Conservation (phyloP, 2,113 vertebrate species). For the Dendropsophus ebraccatus region DNA sequence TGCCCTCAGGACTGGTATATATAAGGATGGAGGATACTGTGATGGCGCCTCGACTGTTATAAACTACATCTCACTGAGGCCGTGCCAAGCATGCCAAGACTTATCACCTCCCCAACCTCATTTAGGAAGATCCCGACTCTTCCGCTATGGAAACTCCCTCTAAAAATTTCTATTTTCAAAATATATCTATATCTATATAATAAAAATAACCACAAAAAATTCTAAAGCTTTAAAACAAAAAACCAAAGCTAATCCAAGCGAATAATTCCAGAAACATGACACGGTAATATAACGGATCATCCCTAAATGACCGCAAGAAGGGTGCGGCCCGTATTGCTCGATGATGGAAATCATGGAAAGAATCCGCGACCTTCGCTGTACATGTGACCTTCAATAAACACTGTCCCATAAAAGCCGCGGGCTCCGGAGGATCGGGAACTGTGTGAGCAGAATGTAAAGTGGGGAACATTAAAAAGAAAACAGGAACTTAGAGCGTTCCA, state of each 20-base stretch:
- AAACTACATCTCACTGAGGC: too few relatives aligned
- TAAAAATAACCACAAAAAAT: background rate
- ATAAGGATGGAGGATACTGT: background rate
- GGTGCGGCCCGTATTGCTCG: background rate
- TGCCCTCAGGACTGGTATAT: background rate
- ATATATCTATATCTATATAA: too few relatives aligned
- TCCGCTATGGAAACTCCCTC: too few relatives aligned
- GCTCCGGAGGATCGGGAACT: background rate
- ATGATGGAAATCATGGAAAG: background rate
- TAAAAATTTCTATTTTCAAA: too few relatives aligned
- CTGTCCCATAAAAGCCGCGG: background rate
- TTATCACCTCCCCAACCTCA: too few relatives aligned
- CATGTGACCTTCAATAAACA: background rate
- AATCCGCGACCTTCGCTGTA: background rate
- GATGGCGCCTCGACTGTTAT: too few relatives aligned
- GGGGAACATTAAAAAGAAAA: background rate
- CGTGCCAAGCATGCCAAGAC: too few relatives aligned
- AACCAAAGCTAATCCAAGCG: background rate
- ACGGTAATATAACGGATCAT: background rate
- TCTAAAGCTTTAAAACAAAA: background rate
- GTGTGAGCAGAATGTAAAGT: constrained; percentile 23
- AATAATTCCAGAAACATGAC: background rate
- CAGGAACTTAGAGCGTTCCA: background rate
- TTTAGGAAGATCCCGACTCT: too few relatives aligned
- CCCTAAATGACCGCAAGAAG: background rate